Evolutionary conservation across 2,113 vertebrate genomes (phyloP).

Genomic region (Ceyx cyanopectus): DNA sequence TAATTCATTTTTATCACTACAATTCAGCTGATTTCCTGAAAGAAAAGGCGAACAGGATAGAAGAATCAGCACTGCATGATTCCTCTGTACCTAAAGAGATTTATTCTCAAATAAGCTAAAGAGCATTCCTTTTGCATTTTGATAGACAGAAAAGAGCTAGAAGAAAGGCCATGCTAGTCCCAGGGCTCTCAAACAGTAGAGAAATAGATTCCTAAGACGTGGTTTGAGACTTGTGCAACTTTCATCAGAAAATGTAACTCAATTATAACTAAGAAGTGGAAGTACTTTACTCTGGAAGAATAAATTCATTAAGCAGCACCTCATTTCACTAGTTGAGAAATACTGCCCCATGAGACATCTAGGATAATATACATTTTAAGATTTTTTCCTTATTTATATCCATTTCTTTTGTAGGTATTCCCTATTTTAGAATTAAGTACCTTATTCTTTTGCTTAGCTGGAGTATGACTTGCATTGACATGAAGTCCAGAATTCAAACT

Average conservation of each 20-base stretch:
- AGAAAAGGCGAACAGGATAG: neutral
- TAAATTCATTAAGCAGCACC: neutral
- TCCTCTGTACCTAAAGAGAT: neutral
- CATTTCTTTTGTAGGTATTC: neutral
- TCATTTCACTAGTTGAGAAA: neutral
- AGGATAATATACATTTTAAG: neutral
- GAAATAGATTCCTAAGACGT: neutral
- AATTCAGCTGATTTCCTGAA: constrained; percentile 7
- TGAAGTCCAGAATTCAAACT: neutral
- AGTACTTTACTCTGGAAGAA: neutral
- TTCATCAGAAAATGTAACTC: neutral
- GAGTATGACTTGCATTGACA: neutral
- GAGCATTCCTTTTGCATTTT: neutral
- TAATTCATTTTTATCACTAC: constrained; percentile 49
- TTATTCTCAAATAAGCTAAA: constrained; percentile 21
- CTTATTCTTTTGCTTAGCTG: neutral
- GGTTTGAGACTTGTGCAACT: neutral
- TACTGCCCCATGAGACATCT: neutral
- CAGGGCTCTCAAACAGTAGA: neutral
- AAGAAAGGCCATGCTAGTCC: neutral
- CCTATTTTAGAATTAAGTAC: neutral
- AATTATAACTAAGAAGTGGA: neutral
- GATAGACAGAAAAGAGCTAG: neutral
- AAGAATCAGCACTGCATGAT: neutral
- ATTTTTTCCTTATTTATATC: neutral